These are phyloP conservation scores for Dexiosoma caninum DNA, from an alignment of 2,888 invertebrate species.

Conservation along the genomic window DNA sequence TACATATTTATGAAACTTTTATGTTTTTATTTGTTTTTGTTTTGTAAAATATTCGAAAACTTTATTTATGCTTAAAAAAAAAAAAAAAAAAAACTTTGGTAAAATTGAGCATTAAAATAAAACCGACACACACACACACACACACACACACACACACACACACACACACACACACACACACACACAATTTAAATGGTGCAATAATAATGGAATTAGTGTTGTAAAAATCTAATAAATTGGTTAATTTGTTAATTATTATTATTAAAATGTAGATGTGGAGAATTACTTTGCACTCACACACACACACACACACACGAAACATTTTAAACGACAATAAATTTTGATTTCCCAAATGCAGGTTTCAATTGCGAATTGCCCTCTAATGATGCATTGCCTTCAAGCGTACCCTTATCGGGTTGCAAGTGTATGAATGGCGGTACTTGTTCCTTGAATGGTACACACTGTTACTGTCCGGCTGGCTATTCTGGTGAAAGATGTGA, in stretches of 20 bases:
- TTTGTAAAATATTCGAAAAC: neutral
- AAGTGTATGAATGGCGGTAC: conserved; percentile 77
- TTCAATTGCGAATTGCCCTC: conserved; percentile 75
- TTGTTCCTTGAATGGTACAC: conserved; percentile 75
- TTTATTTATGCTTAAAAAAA: neutral
- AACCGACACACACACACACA: no score
- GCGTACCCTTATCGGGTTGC: conserved; percentile 68
- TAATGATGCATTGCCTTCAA: conserved; percentile 56
- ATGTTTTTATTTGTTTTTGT: neutral
- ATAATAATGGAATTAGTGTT: neutral
- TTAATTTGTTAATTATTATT: neutral
- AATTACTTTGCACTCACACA: no score
- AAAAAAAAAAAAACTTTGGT: neutral
- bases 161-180: no score
- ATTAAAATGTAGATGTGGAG: neutral
- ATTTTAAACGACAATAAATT: no score
- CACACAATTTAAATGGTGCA: neutral
- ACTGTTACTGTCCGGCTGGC: conserved; percentile 75
- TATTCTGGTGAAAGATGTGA: conserved; percentile 76
- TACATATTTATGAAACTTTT: neutral
- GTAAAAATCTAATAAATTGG: neutral
- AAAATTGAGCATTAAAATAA: neutral
- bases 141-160: no score
- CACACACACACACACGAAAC: no score
- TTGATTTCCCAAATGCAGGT: conserved; percentile 67